A percentile compares a stretch with the other conserved stretches of the same genome.
phyloP scores from a whole-genome alignment of 2,113 vertebrate species.

The Cheilinus undulatus region DNA sequence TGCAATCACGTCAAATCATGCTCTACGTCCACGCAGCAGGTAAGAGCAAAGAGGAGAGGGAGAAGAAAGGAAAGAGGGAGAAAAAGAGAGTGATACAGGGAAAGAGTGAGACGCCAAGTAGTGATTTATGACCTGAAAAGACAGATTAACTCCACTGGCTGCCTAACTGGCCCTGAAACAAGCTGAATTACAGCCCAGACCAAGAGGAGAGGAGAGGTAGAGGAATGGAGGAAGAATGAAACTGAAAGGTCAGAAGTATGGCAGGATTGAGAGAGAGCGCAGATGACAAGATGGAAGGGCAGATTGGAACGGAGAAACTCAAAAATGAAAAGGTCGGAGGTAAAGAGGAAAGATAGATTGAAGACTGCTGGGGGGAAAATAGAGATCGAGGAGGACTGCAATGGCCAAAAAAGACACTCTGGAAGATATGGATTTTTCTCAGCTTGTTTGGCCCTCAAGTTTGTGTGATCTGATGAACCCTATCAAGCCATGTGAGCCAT shows the following conservation, averaged over 20 bases:
- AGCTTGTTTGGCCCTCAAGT: slow-evolving; percentile 19
- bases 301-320: slow-evolving; percentile 65
- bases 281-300: slow-evolving; percentile 71
- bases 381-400: slow-evolving; percentile 36
- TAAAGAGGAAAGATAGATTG: slow-evolving; percentile 74
- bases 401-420: slow-evolving; percentile 30
- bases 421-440: slow-evolving; percentile 28
- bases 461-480: slow-evolving; percentile 63
- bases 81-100: slow-evolving; percentile 29
- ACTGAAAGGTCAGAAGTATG: slow-evolving; percentile 76
- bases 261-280: slow-evolving; percentile 66
- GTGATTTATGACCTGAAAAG: slow-evolving; percentile 84
- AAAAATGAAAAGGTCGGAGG: slow-evolving; percentile 80
- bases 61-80: slow-evolving; percentile 15
- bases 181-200: slow-evolving; percentile 80
- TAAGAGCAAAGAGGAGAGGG: slow-evolving; percentile 34
- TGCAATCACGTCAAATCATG: slow-evolving; percentile 62
- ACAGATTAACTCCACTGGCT: slow-evolving; percentile 84
- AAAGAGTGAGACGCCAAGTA: slow-evolving; percentile 69
- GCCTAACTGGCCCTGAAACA: slow-evolving; percentile 85
- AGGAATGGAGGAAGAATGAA: slow-evolving; percentile 71
- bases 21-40: slow-evolving; percentile 51
- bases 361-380: slow-evolving; percentile 57
- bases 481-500: slow-evolving; percentile 22
- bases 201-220: slow-evolving; percentile 67